Base-by-base conservation (phyloP, 2,888 invertebrate genomes). In the Atherix ibis region DNA sequence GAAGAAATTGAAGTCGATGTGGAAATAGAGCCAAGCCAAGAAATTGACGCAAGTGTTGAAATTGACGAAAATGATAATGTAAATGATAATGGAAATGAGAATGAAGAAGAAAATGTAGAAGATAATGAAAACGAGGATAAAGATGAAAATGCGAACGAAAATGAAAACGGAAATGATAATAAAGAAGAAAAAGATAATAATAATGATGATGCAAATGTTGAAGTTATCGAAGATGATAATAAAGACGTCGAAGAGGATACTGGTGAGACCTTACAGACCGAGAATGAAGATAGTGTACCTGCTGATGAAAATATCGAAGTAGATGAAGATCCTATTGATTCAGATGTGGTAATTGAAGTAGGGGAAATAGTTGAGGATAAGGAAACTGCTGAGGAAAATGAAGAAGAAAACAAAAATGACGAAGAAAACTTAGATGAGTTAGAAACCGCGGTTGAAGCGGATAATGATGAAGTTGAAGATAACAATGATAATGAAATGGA, bases 131-230 rank as follows among this genome's bases (percentile, higher is more conserved):
- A 45, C 29, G 36, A 38, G 25, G 31, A 34, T 10, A 31, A 38
- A 18, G 37, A 36, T 13, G 32, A 34, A 19, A 34, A 27, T 34
- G 43, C 26, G 10, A 33, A 38, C 19, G 35, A 32, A 35, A 34
- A 32, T 22, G 42, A 48, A 40, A 47, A 41, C 45, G 38, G 48
- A 50, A 32, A 44, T 6, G 35, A 36, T 34, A 14, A 31, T 29
- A 13, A 40, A 25, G 32, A 37, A 19, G 44, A 47, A 29, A 27
- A 44, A 10, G 41, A 40, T n/a, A 37, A 47, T n/a, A 35, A 36
- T 22, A 37, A 36, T 32, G 36, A 38, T 28, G 30, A 40, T 29
- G 26, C 24, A 26, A 34, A 22, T 18, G 47, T 40, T 41, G 51
- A n/a, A 3, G 17, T 24, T 13, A 16, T 14, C 15, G 26, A 27